These are phyloP conservation scores for Calephelis nemesis DNA, from an alignment of 1,140 invertebrate genomes.

Conservation along the genomic window DNA sequence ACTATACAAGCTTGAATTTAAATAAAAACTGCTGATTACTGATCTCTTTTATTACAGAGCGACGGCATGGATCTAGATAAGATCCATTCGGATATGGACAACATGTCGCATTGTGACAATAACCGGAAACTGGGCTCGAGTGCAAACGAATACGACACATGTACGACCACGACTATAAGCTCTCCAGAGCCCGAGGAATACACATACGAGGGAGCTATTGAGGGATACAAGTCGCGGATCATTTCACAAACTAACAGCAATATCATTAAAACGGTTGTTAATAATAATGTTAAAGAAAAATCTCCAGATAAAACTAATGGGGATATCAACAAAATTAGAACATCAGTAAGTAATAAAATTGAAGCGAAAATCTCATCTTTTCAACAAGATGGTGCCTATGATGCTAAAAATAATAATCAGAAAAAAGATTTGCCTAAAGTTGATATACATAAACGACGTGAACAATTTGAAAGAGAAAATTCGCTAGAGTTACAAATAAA, in stretches of 20 bases:
- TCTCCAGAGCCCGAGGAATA: constrained; percentile 87
- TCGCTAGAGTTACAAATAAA: constrained; percentile 72
- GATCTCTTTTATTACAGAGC: constrained; percentile 76
- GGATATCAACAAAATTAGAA: constrained; percentile 72
- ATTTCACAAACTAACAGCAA: constrained; percentile 74
- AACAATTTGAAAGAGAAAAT: constrained; percentile 87
- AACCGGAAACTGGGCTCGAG: constrained; percentile 75
- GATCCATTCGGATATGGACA: constrained; percentile 82
- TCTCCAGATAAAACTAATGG: constrained; percentile 67
- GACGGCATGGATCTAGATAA: constrained; percentile 84
- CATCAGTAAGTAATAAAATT: constrained; percentile 74
- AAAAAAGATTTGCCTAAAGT: constrained; percentile 86
- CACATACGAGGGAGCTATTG: constrained; percentile 92
- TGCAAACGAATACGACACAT: constrained; percentile 81
- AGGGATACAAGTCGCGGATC: constrained; percentile 88
- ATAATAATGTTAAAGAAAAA: constrained; percentile 68
- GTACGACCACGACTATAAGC: constrained; percentile 81
- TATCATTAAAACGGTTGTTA: constrained; percentile 65
- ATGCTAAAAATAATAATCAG: constrained; percentile 65
- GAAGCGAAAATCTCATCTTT: constrained; percentile 78
- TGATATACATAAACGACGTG: constrained; percentile 88
- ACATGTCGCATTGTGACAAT: constrained; percentile 70
- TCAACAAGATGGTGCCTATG: constrained; percentile 68
- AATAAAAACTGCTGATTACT: constrained; percentile 7
- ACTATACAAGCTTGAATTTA: too few relatives aligned